Evolutionary conservation across 2,113 vertebrate species (phyloP), one percentile per base, ranked within the genome.

Genomic region (Craseonycteris thonglongyai): DNA sequence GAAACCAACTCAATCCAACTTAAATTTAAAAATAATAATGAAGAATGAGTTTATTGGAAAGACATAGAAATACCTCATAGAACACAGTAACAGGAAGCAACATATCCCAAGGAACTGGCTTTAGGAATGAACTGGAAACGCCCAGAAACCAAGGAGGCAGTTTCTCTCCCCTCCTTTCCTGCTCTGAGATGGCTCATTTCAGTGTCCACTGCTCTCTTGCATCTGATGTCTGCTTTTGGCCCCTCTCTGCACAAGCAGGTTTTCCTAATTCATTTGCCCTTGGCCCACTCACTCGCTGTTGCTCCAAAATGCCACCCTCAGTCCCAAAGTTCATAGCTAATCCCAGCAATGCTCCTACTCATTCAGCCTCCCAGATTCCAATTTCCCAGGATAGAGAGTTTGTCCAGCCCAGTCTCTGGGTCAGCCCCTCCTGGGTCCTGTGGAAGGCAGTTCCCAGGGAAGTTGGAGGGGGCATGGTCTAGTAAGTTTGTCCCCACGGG

Each of bases 21-120:
- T 90, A 71, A 51, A 42, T 72, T 88, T 83, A 42, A 90, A 94
- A 94, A 38, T 61, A 38, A 66, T 45, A 72, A 54, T 82, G 58
- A 80, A 51, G 19, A 8, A 42, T 72, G 51, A 54, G 16, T 40
- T 88, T 61, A 45, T 71, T 72, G 33, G 59, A 71, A 49, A 88
- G 35, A 78, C 49, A 4, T 2, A 68, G 28, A 49, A 35, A 24
- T 80, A 35, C 21, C 42, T 75, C n/a, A n/a, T 54, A 75, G 59
- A 90, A 47, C 89, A 49, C 7, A 76, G 38, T 9, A 90, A 18
- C n/a, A 56, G 47, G 71, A 94, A 88, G 30, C 61, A 45, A 5
- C 4, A 30, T 45, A 74, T 92, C 72, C 72, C 15, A 7, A 82
- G 49, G 40, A 83, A 51, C 51, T 83, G 24, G 35, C 84, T 63